Conservation (phyloP, 2,113 vertebrate genomes). For the Aegotheles bennettii region DNA sequence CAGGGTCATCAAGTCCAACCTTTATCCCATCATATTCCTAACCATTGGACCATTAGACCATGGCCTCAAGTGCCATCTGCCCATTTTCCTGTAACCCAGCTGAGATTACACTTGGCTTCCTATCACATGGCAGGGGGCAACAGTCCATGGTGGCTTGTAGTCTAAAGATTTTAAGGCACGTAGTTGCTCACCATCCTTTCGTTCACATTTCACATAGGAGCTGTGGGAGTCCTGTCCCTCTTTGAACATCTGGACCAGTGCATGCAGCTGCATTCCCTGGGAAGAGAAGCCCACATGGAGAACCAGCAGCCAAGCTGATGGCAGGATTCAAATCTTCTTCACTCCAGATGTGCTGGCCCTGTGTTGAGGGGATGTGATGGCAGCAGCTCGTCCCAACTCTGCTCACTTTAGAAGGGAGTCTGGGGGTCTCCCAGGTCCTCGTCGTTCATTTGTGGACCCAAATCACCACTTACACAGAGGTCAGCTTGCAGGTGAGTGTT, state of each 20-base stretch:
- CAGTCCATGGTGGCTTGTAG: background rate
- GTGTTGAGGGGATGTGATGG: fast-evolving
- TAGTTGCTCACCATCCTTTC: background rate
- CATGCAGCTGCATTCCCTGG: background rate
- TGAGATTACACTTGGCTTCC: background rate
- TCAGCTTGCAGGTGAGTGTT: background rate
- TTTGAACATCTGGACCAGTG: background rate
- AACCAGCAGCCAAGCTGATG: background rate
- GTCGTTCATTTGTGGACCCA: background rate
- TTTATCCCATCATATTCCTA: too few species aligned
- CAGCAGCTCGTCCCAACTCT: background rate
- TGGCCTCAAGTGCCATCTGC: background rate
- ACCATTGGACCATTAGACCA: too few species aligned
- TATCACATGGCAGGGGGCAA: background rate
- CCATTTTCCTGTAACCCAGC: background rate
- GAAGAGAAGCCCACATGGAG: background rate
- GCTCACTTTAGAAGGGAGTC: background rate
- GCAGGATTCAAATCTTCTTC: background rate
- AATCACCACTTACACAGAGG: background rate
- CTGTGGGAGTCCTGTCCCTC: background rate
- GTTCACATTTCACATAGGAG: background rate
- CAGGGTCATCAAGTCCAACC: too few species aligned
- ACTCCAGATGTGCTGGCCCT: background rate
- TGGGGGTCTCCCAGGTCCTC: background rate
- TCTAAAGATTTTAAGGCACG: background rate